Percentiles rank a stretch among this genome's conserved stretches.
These are phyloP conservation scores for Gari tellinella DNA, from an alignment of 2,888 invertebrate species.

Conservation along the genomic window DNA sequence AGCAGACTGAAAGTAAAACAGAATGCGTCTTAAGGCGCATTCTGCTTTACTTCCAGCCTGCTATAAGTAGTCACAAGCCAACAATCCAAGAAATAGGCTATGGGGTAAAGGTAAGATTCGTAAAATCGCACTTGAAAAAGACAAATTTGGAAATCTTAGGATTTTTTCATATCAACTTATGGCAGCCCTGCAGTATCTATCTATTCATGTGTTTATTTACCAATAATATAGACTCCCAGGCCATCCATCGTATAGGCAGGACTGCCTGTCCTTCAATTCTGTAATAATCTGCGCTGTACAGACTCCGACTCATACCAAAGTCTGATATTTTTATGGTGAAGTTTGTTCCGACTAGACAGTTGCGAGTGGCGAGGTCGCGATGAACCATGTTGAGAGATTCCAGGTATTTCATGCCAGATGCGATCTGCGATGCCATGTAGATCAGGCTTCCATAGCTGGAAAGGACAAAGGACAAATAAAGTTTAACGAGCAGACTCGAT, in stretches of 20 bases:
- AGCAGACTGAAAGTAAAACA: too few relatives aligned
- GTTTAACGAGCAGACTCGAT: too few relatives aligned
- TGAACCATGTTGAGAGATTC: slow-evolving; percentile 95
- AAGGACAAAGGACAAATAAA: slow-evolving; percentile 65
- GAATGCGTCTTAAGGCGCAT: too few relatives aligned
- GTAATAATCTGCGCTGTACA: slow-evolving; percentile 90
- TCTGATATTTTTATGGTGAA: slow-evolving; percentile 87
- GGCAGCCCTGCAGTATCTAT: too few relatives aligned
- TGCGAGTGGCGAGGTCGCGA: slow-evolving; percentile 94
- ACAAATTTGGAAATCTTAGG: too few relatives aligned
- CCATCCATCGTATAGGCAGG: slow-evolving; percentile 95
- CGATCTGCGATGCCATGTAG: slow-evolving; percentile 93
- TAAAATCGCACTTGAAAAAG: too few relatives aligned
- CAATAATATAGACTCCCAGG: slow-evolving; percentile 92
- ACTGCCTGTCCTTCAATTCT: slow-evolving; percentile 91
- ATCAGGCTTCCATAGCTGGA: slow-evolving; percentile 92
- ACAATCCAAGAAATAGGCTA: too few relatives aligned
- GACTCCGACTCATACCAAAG: slow-evolving; percentile 83
- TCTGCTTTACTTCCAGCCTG: too few relatives aligned
- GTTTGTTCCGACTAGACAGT: slow-evolving; percentile 93
- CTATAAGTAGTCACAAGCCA: too few relatives aligned
- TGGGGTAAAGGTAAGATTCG: too few relatives aligned
- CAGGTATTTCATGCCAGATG: slow-evolving; percentile 95
- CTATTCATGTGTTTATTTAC: too few relatives aligned
- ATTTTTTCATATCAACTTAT: too few relatives aligned